A percentile compares a stretch with the other conserved stretches of the same genome.
phyloP scores from a whole-genome alignment of 2,888 invertebrate species.

The Aphodius sticticus region DNA sequence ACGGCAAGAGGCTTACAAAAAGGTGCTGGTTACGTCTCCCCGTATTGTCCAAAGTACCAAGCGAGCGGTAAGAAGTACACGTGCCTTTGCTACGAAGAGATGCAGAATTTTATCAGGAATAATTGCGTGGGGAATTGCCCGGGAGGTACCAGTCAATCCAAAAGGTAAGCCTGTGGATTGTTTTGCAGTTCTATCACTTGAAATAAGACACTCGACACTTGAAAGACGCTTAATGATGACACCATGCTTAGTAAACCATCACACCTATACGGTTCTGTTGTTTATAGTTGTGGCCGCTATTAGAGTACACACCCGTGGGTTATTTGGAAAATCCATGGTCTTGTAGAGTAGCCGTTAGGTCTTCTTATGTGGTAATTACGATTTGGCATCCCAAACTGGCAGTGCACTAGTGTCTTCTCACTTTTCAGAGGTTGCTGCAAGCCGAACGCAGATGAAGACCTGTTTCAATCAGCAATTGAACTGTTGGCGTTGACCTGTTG shows the following conservation, averaged over 20 bases:
- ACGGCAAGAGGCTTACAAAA: neutral
- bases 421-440: neutral
- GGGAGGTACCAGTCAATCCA: neutral
- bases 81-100: conserved; percentile 35
- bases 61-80: conserved; percentile 27
- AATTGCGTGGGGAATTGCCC: neutral
- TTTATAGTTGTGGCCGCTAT: neutral
- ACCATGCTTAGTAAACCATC: neutral
- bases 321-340: neutral
- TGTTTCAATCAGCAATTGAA: conserved; percentile 15
- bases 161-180: conserved; percentile 11
- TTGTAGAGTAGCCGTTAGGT: neutral
- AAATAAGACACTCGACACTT: too few relatives aligned
- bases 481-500: conserved; percentile 13
- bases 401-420: neutral
- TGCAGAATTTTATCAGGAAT: conserved; percentile 29
- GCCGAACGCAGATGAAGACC: conserved; percentile 9
- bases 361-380: neutral
- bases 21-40: neutral
- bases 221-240: too few relatives aligned
- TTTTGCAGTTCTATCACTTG: neutral
- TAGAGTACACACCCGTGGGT: neutral
- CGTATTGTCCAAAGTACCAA: neutral
- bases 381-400: neutral
- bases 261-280: neutral